Base-by-base conservation (phyloP, 2,888 invertebrate genomes). In the Mythimna albipuncta region DNA sequence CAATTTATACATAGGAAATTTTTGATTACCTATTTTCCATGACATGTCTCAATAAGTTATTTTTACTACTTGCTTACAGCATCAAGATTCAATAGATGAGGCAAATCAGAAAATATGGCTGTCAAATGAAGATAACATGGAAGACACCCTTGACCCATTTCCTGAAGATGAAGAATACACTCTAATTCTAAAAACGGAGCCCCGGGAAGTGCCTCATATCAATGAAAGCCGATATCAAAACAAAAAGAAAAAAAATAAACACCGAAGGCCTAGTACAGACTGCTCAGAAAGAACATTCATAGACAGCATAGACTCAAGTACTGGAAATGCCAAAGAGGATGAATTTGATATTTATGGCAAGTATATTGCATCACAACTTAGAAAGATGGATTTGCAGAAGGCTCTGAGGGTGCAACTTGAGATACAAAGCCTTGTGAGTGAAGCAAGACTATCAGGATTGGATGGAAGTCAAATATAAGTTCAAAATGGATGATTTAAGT, bases 301-400 rank as follows among this genome's bases (percentile, higher is more conserved):
- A 71, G 85, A 82, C 0, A 91, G 89, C 68, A 81, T 88, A 72
- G 90, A 91, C 74, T 89, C 89, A 6, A 82, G 74, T 35, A 54
- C 83, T 58, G 90, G 90, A 69, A 84, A 83, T 35, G 54, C 61
- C 2, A 91, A 89, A 55, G 95, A 95, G 58, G 96, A 96, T 88
- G 96, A 96, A 76, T 96, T 95, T 91, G 96, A 96, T 82, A 93
- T 95, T 47, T 96, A 95, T 82, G 96, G 95, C 0, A 94, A 94
- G 84, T 95, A 93, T 71, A 94, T 96, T 52, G 96, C 96, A 13
- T 89, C 94, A 62, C 96, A 96, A 72, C 81, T 96, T n/a, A 91
- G 96, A 68, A 91, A 91, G 64, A 93, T 96, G 93, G 90, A 92
- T 52, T 83, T 95, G 55, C 90, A 91, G 65, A 94, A 91, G 71